Evolutionary conservation across 2,797 vertebrate species (phyloP).

Genomic region (Micrastur ruficollis): DNA sequence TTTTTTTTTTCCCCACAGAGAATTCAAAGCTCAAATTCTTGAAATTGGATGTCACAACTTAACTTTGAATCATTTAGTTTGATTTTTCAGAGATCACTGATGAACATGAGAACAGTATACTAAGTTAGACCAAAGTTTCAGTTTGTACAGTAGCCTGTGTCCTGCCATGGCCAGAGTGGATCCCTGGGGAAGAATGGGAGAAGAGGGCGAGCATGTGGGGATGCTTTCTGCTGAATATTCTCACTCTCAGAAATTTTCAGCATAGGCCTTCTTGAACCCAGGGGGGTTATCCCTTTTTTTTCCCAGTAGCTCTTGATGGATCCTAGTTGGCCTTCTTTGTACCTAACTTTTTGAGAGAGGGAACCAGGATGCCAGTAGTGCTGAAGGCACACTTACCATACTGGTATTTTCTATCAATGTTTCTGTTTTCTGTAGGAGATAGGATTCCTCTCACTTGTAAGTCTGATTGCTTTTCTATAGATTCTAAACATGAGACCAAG

Average conservation of each 20-base stretch:
- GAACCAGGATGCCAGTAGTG: not conserved
- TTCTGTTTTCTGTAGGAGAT: not conserved
- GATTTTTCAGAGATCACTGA: not conserved
- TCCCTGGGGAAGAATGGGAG: not conserved
- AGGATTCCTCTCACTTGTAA: not conserved
- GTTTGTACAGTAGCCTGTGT: not conserved
- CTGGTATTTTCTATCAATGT: not conserved
- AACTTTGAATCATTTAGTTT: not conserved
- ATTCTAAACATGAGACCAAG: not conserved
- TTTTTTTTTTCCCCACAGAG: not conserved
- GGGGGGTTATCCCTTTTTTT: not conserved
- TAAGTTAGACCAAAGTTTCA: not conserved
- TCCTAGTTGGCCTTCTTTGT: not conserved
- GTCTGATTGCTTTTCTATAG: not conserved
- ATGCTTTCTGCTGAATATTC: not conserved
- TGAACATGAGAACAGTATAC: not conserved
- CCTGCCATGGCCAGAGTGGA: not conserved
- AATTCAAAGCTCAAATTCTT: not conserved
- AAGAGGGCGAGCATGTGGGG: rapidly evolving
- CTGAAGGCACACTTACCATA: rapidly evolving
- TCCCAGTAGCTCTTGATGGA: not conserved
- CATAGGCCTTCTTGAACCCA: not conserved
- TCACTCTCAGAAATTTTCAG: not conserved
- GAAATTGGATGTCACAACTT: not conserved
- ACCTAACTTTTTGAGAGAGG: not conserved